Evolutionary conservation across 2,797 vertebrate genomes (phyloP).

Genomic region (Salarias fasciatus): DNA sequence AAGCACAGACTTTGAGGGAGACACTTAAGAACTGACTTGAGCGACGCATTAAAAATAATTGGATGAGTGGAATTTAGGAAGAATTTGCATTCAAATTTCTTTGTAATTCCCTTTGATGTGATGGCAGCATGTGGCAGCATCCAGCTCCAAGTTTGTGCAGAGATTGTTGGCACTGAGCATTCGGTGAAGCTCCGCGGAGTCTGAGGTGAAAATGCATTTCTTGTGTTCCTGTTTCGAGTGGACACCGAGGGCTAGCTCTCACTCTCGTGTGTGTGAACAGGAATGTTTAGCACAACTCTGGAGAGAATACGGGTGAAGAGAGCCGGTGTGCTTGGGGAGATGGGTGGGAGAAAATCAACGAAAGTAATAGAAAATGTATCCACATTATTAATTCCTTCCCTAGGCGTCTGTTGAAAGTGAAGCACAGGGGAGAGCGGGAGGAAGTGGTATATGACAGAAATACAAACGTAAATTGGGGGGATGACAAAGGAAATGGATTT

Average conservation of each 20-base stretch:
- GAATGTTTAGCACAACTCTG: slow-evolving; percentile 56
- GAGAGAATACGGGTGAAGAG: slow-evolving; percentile 10
- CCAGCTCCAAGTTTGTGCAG: slow-evolving; percentile 33
- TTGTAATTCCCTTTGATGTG: slow-evolving; percentile 61
- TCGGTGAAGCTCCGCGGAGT: slow-evolving; percentile 37
- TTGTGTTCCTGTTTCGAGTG: slow-evolving; percentile 74
- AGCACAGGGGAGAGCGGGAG: slow-evolving; percentile 19
- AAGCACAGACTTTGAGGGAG: slow-evolving; percentile 32
- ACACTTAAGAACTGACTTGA: slow-evolving; percentile 40
- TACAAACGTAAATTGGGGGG: slow-evolving; percentile 53
- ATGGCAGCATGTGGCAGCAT: slow-evolving; percentile 35
- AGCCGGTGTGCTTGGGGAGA: slow-evolving; percentile 25
- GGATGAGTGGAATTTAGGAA: slow-evolving; percentile 53
- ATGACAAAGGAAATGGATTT: slow-evolving; percentile 56
- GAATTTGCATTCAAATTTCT: slow-evolving; percentile 60
- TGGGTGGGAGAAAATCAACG: slow-evolving; percentile 42
- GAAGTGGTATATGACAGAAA: slow-evolving; percentile 56
- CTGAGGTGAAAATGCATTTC: slow-evolving; percentile 76
- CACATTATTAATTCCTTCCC: slow-evolving; percentile 40
- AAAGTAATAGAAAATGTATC: slow-evolving; percentile 42
- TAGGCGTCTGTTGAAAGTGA: slow-evolving; percentile 41
- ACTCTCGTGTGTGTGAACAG: slow-evolving; percentile 63
- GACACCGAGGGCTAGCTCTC: slow-evolving; percentile 58
- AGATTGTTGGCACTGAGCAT: slow-evolving; percentile 37
- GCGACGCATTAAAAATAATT: slow-evolving; percentile 64